A percentile compares a stretch with the other conserved stretches of the same genome.
These are phyloP conservation scores for Melieria crassipennis DNA, from an alignment of 2,888 invertebrate species.

Conservation along the genomic window DNA sequence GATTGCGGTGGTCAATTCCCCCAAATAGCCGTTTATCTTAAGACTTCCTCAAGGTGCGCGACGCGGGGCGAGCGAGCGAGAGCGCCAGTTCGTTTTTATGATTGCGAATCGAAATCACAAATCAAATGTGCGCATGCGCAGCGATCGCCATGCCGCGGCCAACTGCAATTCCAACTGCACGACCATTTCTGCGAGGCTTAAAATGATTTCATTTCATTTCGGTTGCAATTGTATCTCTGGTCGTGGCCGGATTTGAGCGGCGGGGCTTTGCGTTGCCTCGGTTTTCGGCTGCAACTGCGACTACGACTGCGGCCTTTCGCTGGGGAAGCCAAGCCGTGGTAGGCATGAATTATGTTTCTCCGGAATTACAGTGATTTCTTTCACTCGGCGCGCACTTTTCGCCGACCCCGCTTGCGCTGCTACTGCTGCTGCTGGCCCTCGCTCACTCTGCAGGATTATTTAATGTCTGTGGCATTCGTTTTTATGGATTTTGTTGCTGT, in stretches of 20 bases:
- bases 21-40: conserved; percentile 50
- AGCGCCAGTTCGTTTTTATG: conserved; percentile 14
- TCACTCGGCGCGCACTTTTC: no score
- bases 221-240: conserved; percentile 29
- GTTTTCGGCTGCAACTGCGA: not conserved
- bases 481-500: conserved; percentile 12
- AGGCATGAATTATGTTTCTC: conserved; percentile 36
- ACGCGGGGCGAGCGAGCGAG: not conserved
- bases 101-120: conserved; percentile 21
- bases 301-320: no score
- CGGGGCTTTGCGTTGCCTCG: not conserved
- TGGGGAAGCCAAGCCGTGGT: not conserved
- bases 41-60: conserved; percentile 30
- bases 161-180: conserved; percentile 31
- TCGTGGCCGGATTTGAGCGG: not conserved
- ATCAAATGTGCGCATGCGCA: conserved; percentile 5
- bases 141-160: not conserved
- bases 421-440: not conserved
- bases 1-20: conserved; percentile 33
- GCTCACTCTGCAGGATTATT: conserved; percentile 14
- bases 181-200: conserved; percentile 40
- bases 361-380: conserved; percentile 34
- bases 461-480: conserved; percentile 25
- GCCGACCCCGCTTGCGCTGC: no score
- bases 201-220: conserved; percentile 56